Percentiles rank a stretch among this genome's conserved stretches.
Evolutionary conservation across 2,797 vertebrate species (phyloP).

Genomic region (Mastacembelus armatus): DNA sequence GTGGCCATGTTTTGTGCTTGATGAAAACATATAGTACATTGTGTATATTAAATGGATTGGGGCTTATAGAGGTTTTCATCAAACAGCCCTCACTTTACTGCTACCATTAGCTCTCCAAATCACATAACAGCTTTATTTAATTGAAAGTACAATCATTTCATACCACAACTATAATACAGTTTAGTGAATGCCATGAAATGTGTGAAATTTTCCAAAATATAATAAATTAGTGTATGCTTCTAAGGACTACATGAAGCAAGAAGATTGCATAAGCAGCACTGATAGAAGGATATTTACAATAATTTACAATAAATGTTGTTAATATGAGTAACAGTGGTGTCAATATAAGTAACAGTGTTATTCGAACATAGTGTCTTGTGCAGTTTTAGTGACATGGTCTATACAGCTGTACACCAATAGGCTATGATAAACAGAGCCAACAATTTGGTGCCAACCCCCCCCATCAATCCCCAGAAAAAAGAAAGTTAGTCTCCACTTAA

Average conservation of each 20-base stretch:
- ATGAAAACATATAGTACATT: not conserved
- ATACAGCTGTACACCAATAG: too few species aligned
- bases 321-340: too few species aligned
- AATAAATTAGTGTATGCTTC: not conserved
- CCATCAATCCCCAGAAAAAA: constrained; percentile 6
- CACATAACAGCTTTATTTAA: not conserved
- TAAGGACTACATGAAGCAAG: not conserved
- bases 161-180: not conserved
- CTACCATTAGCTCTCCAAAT: not conserved
- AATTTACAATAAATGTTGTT: too few species aligned
- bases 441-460: too few species aligned
- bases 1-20: too few species aligned
- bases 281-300: too few species aligned
- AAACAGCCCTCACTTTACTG: not conserved
- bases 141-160: not conserved
- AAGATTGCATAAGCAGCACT: too few species aligned
- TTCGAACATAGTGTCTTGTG: too few species aligned
- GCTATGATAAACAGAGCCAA: too few species aligned
- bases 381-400: too few species aligned
- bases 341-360: too few species aligned
- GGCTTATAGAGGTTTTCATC: not conserved
- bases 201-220: not conserved
- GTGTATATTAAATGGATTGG: not conserved
- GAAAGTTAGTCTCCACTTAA: not conserved
- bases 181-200: not conserved